Conservation (phyloP, 2,888 invertebrate species). For the Ichneumon xanthorius region DNA sequence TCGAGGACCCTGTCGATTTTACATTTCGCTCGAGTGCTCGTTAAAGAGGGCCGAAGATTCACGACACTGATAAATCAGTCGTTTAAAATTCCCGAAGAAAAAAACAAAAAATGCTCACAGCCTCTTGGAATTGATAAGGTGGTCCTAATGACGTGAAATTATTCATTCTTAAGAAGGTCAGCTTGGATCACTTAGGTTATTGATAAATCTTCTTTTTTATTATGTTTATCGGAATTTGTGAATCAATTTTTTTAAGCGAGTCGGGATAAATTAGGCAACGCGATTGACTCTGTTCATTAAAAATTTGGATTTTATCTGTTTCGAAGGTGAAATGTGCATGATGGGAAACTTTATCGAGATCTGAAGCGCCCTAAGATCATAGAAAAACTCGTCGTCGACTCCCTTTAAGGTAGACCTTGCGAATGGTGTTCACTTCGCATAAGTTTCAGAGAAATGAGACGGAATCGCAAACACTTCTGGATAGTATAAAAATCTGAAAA, state of each 20-base stretch:
- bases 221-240: background rate
- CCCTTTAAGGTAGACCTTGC: too few relatives aligned
- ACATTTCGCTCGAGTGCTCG: constrained; percentile 60
- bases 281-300: background rate
- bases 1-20: background rate
- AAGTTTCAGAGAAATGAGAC: too few relatives aligned
- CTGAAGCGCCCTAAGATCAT: too few relatives aligned
- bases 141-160: background rate
- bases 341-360: background rate
- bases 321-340: background rate
- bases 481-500: too few relatives aligned
- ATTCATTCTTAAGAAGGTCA: background rate
- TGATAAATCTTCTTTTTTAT: too few relatives aligned
- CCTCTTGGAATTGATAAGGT: background rate
- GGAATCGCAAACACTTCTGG: too few relatives aligned
- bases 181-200: background rate
- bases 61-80: background rate
- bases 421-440: too few relatives aligned
- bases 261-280: background rate
- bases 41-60: constrained; percentile 27
- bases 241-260: background rate
- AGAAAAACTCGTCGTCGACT: too few relatives aligned
- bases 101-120: background rate
- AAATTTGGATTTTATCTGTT: background rate
- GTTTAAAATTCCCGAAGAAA: background rate